Conservation (phyloP, 2,113 vertebrate genomes). For the Cyprinodon brontotheroides region DNA sequence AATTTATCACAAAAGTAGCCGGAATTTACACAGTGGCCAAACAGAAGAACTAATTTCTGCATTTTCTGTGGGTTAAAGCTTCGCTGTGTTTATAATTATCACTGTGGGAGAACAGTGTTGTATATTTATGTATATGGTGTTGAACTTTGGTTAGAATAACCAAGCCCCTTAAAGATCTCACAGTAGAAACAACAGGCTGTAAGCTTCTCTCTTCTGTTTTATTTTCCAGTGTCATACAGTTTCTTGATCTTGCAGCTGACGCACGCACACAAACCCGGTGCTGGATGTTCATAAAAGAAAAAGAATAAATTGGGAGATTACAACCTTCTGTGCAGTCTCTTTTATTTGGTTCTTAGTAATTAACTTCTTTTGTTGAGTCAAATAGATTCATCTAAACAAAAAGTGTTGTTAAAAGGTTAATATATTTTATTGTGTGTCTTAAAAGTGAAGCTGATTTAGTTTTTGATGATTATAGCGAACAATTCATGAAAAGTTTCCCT, state of each 20-base stretch:
- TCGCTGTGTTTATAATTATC: slow-evolving; percentile 16
- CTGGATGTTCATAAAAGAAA: slow-evolving; percentile 47
- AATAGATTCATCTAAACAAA: background rate
- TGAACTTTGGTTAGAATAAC: slow-evolving; percentile 9
- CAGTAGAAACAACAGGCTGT: slow-evolving; percentile 16
- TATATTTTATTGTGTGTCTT: background rate
- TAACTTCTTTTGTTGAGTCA: background rate
- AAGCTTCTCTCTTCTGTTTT: slow-evolving; percentile 37
- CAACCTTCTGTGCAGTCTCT: slow-evolving; percentile 22
- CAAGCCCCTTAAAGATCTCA: slow-evolving; percentile 11
- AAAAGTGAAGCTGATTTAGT: background rate
- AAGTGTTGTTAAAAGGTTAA: background rate
- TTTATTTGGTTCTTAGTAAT: slow-evolving; percentile 16
- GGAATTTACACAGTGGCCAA: slow-evolving; percentile 16
- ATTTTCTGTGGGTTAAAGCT: slow-evolving; percentile 25
- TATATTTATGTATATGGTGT: slow-evolving; percentile 33
- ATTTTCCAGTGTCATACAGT: slow-evolving; percentile 31
- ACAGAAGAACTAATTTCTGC: slow-evolving; percentile 11
- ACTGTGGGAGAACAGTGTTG: slow-evolving; percentile 44
- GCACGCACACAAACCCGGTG: slow-evolving; percentile 66
- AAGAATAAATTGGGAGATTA: slow-evolving; percentile 66
- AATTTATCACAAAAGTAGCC: background rate
- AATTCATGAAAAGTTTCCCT: background rate
- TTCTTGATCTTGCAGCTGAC: slow-evolving; percentile 61
- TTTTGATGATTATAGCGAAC: background rate